Evolutionary conservation across 2,888 invertebrate species (phyloP).

Genomic region (Idaea straminata): DNA sequence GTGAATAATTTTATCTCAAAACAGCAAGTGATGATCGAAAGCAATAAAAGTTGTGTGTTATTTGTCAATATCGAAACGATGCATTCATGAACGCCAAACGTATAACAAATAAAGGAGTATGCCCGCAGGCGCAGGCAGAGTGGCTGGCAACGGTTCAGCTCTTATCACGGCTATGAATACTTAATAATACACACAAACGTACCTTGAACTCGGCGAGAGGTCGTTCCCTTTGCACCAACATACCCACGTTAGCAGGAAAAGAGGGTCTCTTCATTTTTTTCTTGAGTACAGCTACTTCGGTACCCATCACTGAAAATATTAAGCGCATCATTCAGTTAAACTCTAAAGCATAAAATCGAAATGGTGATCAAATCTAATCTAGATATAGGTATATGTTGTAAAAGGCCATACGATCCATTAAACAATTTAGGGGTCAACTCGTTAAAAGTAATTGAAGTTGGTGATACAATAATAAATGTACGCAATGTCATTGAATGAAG

Average conservation of each 20-base stretch:
- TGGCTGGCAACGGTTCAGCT: constrained; percentile 55
- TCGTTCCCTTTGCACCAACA: constrained; percentile 83
- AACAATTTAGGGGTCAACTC: constrained; percentile 26
- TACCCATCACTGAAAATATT: constrained; percentile 49
- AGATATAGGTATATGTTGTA: constrained; percentile 7
- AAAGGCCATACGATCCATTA: constrained; percentile 21
- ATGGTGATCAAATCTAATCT: constrained; percentile 2
- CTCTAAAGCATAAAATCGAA: constrained; percentile 2
- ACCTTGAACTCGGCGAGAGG: constrained; percentile 77
- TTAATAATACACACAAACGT: constrained; percentile 41
- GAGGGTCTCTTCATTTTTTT: constrained; percentile 83
- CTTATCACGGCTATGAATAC: constrained; percentile 60
- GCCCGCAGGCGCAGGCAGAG: constrained; percentile 35
- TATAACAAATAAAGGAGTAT: constrained; percentile 34
- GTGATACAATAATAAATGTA: constrained; percentile 34
- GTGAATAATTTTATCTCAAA: too few relatives aligned
- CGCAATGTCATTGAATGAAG: constrained; percentile 44
- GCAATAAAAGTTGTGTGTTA: constrained; percentile 5
- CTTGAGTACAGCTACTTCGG: constrained; percentile 72
- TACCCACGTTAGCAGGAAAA: constrained; percentile 81
- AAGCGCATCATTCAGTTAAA: constrained; percentile 14
- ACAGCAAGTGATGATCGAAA: not conserved
- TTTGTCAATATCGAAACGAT: constrained; percentile 21
- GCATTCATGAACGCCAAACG: constrained; percentile 30
- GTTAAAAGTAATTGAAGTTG: constrained; percentile 31